These are phyloP conservation scores for Actinia tenebrosa DNA, from an alignment of 64 coral and sea anemone genomes.

Conservation along the genomic window DNA sequence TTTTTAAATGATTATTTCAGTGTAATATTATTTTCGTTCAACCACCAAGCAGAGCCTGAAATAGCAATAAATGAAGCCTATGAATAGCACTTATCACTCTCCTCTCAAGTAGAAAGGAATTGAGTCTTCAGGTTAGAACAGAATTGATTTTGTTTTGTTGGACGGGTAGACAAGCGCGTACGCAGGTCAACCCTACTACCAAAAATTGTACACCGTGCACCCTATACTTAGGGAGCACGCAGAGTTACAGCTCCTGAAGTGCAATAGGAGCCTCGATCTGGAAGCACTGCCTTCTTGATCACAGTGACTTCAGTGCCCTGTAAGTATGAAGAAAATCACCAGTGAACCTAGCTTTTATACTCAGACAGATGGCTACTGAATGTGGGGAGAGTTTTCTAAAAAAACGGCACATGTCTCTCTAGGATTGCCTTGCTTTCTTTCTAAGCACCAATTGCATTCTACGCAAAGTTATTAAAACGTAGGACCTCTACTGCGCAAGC, in stretches of 20 bases:
- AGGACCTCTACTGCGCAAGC: not conserved
- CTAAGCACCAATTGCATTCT: slow-evolving; percentile 22
- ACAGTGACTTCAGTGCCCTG: slow-evolving; percentile 90
- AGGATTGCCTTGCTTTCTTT: not conserved
- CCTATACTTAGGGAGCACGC: slow-evolving; percentile 82
- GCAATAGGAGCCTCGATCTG: slow-evolving; percentile 63
- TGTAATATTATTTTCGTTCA: too few relatives aligned
- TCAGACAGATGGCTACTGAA: not conserved
- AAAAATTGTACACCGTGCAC: slow-evolving; percentile 97
- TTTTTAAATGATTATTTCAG: too few relatives aligned
- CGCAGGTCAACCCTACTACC: slow-evolving; percentile 84
- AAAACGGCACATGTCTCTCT: slow-evolving; percentile 10
- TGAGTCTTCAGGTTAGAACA: too few relatives aligned
- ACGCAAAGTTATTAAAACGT: not conserved
- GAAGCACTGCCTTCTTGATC: slow-evolving; percentile 89
- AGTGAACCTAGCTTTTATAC: slow-evolving; percentile 51
- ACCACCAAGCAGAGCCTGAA: too few relatives aligned
- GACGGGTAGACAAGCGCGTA: slow-evolving; percentile 77
- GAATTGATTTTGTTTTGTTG: slow-evolving; percentile 1
- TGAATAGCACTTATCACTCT: too few relatives aligned
- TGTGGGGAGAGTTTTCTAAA: slow-evolving; percentile 53
- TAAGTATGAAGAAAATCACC: slow-evolving; percentile 62
- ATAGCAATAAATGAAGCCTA: too few relatives aligned
- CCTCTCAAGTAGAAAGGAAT: too few relatives aligned
- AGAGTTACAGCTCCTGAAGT: slow-evolving; percentile 58